Base-by-base conservation (phyloP, 1,140 invertebrate genomes). In the Neodiprion virginianus region DNA sequence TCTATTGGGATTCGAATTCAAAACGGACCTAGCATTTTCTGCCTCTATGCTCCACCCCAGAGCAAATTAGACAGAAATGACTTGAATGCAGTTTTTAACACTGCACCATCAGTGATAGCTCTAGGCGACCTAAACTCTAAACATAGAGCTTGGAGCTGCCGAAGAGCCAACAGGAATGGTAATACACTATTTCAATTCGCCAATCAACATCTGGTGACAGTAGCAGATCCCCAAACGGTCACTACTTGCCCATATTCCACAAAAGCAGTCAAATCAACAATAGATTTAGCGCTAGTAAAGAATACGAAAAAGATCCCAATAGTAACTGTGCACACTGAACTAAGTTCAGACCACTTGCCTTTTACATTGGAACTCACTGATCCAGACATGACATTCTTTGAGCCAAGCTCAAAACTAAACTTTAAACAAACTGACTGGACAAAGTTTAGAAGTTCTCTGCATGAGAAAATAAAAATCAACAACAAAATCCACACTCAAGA, bases 101-200 rank as follows among this genome's bases (percentile, higher is more conserved):
- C 74, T 23, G n/a, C 48, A 1, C 73, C 74, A 8, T 9, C 50
- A 11, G 66, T 72, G 0, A 73, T 77, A 14, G n/a, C 68, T 0
- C 23, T 79, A 47, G 78, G 78, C 1, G 78, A 79, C 23, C 61
- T 77, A 8, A 78, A 79, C n/a, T 69, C 76, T 8, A 80, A 80
- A 73, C 79, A 80, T 48, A 28, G 47, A 21, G 14, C 2, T 12
- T 80, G 79, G 77, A 72, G 53, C 21, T 79, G 78, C 61, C 9
- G 40, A 47, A 71, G 8, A 5, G 23, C 8, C 8, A 80, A 79
- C 50, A 61, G 17, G 10, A 79, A 74, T 72, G 76, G 75, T 1
- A 74, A 12, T 47, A 74, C 1, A 66, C 7, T 77, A 0, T 68
- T 61, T 23, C 72, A 72, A 14, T 75, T 69, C 8, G 69, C 61